Conservation (phyloP, 2,797 vertebrate species). For the Scarus forsteni region DNA sequence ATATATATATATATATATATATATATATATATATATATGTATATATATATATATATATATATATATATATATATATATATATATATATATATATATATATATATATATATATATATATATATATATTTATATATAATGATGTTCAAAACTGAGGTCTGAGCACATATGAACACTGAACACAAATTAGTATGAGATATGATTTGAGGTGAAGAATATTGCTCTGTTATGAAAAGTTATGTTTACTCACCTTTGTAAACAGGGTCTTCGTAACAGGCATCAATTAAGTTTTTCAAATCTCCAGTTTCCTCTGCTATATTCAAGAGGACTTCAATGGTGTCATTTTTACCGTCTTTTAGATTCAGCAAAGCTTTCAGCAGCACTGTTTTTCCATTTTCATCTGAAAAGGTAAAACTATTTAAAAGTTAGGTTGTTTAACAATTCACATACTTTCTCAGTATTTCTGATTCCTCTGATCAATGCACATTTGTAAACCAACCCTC, state of each 20-base stretch:
- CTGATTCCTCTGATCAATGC: neutral
- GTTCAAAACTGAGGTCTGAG: too few species aligned
- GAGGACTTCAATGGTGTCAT: conserved; percentile 87
- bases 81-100: too few species aligned
- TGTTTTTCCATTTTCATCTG: conserved; percentile 91
- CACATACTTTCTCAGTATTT: too few species aligned
- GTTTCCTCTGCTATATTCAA: conserved; percentile 90
- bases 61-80: too few species aligned
- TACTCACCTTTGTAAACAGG: conserved; percentile 57
- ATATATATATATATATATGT: too few species aligned
- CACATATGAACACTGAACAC: too few species aligned
- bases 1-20: too few species aligned
- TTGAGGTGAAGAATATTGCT: too few species aligned
- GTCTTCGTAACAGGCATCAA: conserved; percentile 64
- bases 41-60: too few species aligned
- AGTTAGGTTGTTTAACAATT: neutral
- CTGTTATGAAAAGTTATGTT: neutral
- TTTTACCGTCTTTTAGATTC: conserved; percentile 88
- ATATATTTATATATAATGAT: too few species aligned
- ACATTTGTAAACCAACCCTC: neutral
- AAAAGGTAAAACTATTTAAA: conserved; percentile 8
- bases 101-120: too few species aligned
- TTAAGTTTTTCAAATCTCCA: conserved; percentile 66
- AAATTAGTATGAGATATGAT: too few species aligned
- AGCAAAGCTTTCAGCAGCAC: conserved; percentile 92